Evolutionary conservation across 2,797 vertebrate genomes (phyloP).

Genomic region (Ara ararauna): DNA sequence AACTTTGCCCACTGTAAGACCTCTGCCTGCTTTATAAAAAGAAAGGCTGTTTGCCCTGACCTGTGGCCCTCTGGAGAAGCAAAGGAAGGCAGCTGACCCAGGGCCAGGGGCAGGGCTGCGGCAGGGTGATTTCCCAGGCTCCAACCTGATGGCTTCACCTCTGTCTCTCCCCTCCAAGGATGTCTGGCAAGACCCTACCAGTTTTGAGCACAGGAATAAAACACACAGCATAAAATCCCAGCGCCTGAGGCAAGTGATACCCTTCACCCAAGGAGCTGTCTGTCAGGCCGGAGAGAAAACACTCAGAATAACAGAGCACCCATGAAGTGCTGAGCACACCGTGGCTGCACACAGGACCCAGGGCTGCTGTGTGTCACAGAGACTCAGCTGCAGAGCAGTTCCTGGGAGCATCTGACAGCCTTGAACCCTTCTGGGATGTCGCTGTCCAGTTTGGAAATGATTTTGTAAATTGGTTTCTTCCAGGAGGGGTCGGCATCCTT

Average conservation of each 20-base stretch:
- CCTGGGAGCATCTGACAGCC: constrained; percentile 85
- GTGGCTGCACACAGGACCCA: not conserved
- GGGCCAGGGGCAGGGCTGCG: not conserved
- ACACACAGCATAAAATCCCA: not conserved
- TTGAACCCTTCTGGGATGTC: constrained; percentile 93
- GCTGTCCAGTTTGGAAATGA: constrained; percentile 97
- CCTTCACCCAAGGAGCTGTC: not conserved
- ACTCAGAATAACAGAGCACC: not conserved
- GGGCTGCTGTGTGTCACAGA: not conserved
- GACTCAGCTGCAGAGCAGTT: constrained; percentile 56
- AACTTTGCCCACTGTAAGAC: not conserved
- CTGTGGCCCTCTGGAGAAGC: not conserved
- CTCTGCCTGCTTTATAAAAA: constrained; percentile 21
- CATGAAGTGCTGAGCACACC: not conserved
- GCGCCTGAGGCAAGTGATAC: not conserved
- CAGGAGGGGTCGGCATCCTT: constrained; percentile 95
- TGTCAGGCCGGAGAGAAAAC: not conserved
- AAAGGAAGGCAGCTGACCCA: not conserved
- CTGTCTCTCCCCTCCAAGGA: not conserved
- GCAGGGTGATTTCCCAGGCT: not conserved
- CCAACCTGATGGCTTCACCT: not conserved
- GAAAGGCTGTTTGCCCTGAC: not conserved
- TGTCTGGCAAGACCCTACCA: not conserved
- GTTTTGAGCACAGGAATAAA: not conserved
- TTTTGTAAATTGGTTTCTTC: constrained; percentile 99